These are phyloP conservation scores for Ophioninae sp. DNA, from an alignment of 2,888 invertebrate genomes.

Conservation along the genomic window DNA sequence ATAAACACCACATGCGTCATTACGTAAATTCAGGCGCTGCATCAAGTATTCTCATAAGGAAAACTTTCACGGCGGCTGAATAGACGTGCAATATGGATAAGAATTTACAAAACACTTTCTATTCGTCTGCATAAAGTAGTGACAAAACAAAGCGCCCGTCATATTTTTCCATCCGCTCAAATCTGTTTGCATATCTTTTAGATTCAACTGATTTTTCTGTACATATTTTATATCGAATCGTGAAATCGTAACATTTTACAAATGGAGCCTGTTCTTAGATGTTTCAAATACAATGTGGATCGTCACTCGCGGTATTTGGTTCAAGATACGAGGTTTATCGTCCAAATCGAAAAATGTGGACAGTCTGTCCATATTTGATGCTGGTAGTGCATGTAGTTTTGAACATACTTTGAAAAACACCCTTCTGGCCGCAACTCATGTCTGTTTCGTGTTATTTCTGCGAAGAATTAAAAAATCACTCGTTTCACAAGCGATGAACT, in stretches of 20 bases:
- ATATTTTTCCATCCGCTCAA: not conserved
- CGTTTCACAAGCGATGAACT: not conserved
- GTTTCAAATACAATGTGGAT: not conserved
- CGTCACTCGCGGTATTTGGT: not conserved
- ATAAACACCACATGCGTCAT: not conserved
- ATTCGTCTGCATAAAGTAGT: not conserved
- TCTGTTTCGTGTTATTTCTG: not conserved
- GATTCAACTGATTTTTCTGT: not conserved
- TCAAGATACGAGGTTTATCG: not conserved
- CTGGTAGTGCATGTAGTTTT: not conserved
- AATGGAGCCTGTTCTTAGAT: not conserved
- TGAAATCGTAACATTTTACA: not conserved
- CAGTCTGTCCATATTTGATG: not conserved
- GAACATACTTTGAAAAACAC: not conserved
- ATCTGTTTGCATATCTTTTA: not conserved
- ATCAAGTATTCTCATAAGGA: not conserved
- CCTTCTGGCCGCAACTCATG: not conserved
- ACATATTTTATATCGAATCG: not conserved
- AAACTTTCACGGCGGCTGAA: not conserved
- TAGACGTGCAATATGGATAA: not conserved
- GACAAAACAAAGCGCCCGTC: not conserved
- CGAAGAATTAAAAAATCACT: not conserved
- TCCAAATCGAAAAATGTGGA: not conserved
- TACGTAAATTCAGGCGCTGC: not conserved
- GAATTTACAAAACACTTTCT: not conserved